Conservation (phyloP, 2,797 vertebrate genomes). For the Rallus crepitans region DNA sequence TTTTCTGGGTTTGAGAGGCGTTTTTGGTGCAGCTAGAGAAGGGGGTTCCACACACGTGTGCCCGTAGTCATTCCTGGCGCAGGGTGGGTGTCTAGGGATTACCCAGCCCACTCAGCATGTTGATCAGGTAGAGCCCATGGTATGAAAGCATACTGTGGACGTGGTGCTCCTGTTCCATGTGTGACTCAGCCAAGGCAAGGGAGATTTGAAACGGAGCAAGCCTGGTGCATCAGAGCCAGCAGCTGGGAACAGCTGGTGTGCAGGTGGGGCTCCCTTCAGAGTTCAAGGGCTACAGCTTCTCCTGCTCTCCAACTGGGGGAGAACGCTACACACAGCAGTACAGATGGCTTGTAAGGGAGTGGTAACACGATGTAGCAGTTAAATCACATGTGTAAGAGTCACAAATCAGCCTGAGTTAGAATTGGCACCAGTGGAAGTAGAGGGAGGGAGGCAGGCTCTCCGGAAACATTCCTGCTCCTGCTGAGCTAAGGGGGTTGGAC, state of each 20-base stretch:
- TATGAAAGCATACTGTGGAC: rapidly evolving
- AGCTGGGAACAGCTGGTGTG: conserved; percentile 16
- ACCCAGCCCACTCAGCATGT: background rate
- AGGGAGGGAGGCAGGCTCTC: background rate
- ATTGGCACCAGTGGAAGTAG: background rate
- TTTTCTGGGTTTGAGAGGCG: background rate
- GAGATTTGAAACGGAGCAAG: background rate
- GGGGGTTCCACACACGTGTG: rapidly evolving
- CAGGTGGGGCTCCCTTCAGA: background rate
- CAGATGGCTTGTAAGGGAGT: background rate
- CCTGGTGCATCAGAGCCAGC: background rate
- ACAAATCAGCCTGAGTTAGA: background rate
- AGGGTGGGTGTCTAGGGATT: background rate
- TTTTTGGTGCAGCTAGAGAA: background rate
- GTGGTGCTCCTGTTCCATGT: background rate
- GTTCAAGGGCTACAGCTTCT: background rate
- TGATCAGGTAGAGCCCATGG: background rate
- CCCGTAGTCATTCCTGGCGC: background rate
- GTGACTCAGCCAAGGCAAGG: background rate
- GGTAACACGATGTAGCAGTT: background rate
- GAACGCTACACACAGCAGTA: background rate
- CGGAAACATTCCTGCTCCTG: background rate
- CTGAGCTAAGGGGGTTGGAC: background rate
- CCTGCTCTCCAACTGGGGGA: background rate
- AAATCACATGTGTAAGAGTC: background rate